Conservation (phyloP, 2,797 vertebrate species). For the Serranus cabrilla region DNA sequence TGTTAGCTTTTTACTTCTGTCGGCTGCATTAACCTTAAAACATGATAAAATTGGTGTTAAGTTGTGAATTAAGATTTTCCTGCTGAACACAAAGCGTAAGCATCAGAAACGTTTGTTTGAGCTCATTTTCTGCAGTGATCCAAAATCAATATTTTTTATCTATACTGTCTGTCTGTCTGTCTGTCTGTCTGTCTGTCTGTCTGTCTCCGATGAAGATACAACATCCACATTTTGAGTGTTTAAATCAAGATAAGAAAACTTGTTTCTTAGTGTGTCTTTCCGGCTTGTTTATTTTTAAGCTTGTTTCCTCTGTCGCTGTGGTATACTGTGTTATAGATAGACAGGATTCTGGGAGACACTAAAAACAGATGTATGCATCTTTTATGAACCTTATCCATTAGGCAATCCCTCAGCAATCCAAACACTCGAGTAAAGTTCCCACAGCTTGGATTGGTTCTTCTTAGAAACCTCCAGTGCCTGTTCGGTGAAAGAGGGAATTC, state of each 20-base stretch:
- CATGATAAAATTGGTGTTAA: too few species aligned
- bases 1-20: too few species aligned
- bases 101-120: too few species aligned
- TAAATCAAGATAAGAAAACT: not conserved
- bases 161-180: too few species aligned
- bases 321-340: not conserved
- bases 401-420: not conserved
- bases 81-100: too few species aligned
- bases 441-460: not conserved
- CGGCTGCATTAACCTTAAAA: too few species aligned
- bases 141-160: too few species aligned
- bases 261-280: not conserved
- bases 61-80: too few species aligned
- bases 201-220: too few species aligned
- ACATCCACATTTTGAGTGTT: not conserved
- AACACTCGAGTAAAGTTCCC: not conserved
- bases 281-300: not conserved
- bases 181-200: too few species aligned
- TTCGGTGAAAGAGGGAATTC: constrained; percentile 11
- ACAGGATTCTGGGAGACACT: constrained; percentile 2
- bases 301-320: not conserved
- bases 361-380: constrained; percentile 32
- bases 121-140: too few species aligned
- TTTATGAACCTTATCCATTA: constrained; percentile 38
- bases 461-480: not conserved